Evolutionary conservation across 2,113 vertebrate species (phyloP).

Genomic region (Raja brachyura): DNA sequence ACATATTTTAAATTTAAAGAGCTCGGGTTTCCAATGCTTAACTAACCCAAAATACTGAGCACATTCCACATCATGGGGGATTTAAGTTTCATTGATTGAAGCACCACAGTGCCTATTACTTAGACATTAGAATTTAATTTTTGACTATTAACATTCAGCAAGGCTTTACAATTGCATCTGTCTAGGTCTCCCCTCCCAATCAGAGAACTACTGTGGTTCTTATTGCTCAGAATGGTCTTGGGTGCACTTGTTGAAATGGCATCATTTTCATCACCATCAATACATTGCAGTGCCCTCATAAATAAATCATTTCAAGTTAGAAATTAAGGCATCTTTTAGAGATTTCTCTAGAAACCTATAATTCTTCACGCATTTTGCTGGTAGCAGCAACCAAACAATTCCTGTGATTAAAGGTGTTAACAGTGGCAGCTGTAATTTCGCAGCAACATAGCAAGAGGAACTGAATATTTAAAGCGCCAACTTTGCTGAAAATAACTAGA

Average conservation of each 20-base stretch:
- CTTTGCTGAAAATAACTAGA: background rate
- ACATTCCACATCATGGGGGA: too few relatives aligned
- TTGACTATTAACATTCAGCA: background rate
- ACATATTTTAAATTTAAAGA: too few relatives aligned
- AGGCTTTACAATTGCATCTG: background rate
- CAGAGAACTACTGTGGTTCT: background rate
- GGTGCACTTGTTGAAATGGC: background rate
- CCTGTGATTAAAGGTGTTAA: background rate
- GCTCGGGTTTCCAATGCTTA: too few relatives aligned
- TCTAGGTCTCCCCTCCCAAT: background rate
- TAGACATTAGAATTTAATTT: background rate
- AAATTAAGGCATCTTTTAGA: background rate
- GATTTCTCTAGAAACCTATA: background rate
- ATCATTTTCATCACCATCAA: background rate
- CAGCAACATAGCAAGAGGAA: background rate
- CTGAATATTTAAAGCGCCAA: background rate
- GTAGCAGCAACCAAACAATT: background rate
- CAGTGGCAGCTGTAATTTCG: background rate
- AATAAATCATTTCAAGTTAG: background rate
- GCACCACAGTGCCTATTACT: background rate
- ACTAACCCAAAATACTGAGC: too few relatives aligned
- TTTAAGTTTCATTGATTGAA: too few relatives aligned
- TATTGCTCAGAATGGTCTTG: background rate
- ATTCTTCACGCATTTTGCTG: background rate
- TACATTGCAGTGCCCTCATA: background rate